Base-by-base conservation (phyloP, 2,797 vertebrate species). In the Sebastes nivosus region DNA sequence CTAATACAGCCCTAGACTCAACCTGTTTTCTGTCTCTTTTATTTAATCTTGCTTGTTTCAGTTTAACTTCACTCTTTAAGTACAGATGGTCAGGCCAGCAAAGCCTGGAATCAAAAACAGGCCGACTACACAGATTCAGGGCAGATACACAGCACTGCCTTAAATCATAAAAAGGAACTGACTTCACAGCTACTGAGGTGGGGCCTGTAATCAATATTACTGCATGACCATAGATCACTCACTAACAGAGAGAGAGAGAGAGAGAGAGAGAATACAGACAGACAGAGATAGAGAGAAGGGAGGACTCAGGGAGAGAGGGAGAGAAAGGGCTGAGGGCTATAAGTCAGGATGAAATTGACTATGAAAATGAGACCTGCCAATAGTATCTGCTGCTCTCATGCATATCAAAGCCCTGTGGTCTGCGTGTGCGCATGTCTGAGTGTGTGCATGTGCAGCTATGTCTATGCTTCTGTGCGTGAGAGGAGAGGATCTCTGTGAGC, bases 261-360 rank as follows among this genome's bases (percentile, higher is more conserved):
- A 22, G 34, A 59, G 71, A 79, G 32, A 34, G 75, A 30, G 75
- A 32, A 70, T 75, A 77, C 32, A 86, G 84, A 87, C 32, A 74
- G 87, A 77, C 16, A 64, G 34, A 73, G 42, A 68, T 2, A 65
- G 46, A 71, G 36, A 81, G 68, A 80, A n/a, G 59, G 65, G 42
- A 73, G 69, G 75, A 79, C 67, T 36, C 38, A 25, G 75, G 66
- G 50, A 42, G 67, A 64, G 69, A 63, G 73, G 16, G 42, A 46
- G 42, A 46, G 79, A 75, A 63, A 87, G 81, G 55, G 83, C 88
- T 89, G 80, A 91, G 80, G 87, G 92, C 90, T 89, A 80, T 91
- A 93, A 94, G 90, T 92, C 91, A 93, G 87, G 90, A 95, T 93
- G 93, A 94, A 94, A 94, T 93, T 93, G 92, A 94, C 93, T 93